Evolutionary conservation across 2,797 vertebrate species (phyloP).

Genomic region (Tympanoctomys barrerae): DNA sequence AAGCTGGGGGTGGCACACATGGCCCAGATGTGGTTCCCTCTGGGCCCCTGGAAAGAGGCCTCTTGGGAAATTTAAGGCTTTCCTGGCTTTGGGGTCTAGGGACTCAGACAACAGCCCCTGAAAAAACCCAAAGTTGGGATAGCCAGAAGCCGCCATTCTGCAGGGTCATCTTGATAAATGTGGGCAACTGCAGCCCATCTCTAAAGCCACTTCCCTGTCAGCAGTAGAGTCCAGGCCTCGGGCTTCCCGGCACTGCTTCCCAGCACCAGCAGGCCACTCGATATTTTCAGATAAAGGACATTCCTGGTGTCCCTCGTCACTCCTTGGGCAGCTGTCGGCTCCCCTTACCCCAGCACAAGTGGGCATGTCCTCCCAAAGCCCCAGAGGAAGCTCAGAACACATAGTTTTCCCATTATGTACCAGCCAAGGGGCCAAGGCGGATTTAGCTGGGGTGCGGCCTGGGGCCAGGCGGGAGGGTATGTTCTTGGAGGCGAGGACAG

Average conservation of each 20-base stretch:
- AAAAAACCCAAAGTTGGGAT: background rate
- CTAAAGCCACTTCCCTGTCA: background rate
- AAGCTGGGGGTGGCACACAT: fast-evolving
- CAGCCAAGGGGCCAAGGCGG: slow-evolving; percentile 58
- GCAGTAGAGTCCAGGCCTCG: background rate
- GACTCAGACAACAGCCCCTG: background rate
- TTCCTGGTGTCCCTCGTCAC: slow-evolving; percentile 59
- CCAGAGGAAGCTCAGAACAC: slow-evolving; percentile 54
- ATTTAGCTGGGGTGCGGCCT: slow-evolving; percentile 48
- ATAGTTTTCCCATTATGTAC: slow-evolving; percentile 64
- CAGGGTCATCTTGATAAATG: slow-evolving; percentile 25
- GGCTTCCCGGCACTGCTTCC: background rate
- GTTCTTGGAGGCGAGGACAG: slow-evolving; percentile 50
- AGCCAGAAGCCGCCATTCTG: background rate
- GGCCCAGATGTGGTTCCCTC: background rate
- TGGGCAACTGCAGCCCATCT: slow-evolving; percentile 54
- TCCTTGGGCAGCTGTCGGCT: slow-evolving; percentile 72
- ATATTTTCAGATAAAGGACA: slow-evolving; percentile 69
- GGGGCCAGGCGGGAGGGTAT: background rate
- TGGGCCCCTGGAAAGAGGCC: background rate
- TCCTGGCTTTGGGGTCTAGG: background rate
- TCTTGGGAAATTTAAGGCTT: background rate
- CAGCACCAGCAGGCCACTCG: background rate
- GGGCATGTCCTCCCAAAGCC: slow-evolving; percentile 58
- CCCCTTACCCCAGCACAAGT: slow-evolving; percentile 60